phyloP scores from a whole-genome alignment of 2,113 vertebrate genomes.

The Alces alces region DNA sequence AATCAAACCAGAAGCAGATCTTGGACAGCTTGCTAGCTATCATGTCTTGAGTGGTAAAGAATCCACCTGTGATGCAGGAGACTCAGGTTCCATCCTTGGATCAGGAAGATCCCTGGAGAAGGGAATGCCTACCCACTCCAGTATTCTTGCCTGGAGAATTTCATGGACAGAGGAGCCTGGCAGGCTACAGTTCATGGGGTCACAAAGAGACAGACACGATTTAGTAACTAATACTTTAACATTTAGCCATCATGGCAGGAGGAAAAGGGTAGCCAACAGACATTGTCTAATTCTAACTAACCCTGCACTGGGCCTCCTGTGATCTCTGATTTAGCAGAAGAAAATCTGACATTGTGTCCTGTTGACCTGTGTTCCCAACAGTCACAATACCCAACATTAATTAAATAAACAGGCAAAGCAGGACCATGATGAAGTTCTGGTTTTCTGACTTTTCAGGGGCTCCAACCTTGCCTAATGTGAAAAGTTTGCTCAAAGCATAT shows the following conservation, averaged over 20 bases:
- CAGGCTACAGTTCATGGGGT: neutral
- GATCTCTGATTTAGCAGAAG: neutral
- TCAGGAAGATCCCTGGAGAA: neutral
- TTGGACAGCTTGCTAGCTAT: neutral
- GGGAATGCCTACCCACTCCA: neutral
- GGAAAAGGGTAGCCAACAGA: neutral
- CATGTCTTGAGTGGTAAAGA: neutral
- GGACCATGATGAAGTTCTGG: neutral
- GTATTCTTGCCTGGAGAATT: neutral
- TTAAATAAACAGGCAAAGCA: neutral
- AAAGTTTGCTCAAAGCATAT: neutral
- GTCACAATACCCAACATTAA: neutral
- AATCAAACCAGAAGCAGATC: neutral
- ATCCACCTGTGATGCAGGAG: neutral
- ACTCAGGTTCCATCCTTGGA: neutral
- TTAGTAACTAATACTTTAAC: neutral
- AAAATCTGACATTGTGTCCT: neutral
- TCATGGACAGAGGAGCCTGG: neutral
- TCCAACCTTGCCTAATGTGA: neutral
- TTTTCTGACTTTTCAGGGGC: neutral
- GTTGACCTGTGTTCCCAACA: neutral
- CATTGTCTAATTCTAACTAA: neutral
- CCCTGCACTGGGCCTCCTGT: neutral
- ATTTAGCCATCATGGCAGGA: neutral
- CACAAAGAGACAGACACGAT: neutral